These are phyloP conservation scores for Apis florea DNA, from an alignment of 1,140 invertebrate species.

Conservation along the genomic window DNA sequence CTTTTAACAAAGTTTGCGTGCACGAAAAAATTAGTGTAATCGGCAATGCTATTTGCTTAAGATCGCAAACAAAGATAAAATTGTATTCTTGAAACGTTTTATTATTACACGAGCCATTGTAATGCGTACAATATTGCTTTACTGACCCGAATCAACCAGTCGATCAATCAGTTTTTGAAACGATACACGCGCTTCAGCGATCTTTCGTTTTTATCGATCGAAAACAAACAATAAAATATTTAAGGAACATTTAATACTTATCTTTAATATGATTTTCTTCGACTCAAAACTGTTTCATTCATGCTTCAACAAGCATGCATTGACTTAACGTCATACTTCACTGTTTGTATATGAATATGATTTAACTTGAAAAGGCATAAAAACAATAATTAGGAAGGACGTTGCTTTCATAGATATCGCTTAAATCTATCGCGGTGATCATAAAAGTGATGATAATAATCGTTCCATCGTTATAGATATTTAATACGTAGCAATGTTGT, in stretches of 20 bases:
- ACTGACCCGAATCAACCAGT: conserved; percentile 48
- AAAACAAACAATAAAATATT: conserved; percentile 57
- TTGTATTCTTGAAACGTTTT: conserved; percentile 55
- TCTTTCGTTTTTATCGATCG: conserved; percentile 24
- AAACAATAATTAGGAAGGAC: conserved; percentile 66
- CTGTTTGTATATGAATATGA: conserved; percentile 58
- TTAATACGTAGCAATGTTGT: conserved; percentile 70
- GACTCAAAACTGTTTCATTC: conserved; percentile 39
- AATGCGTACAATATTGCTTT: conserved; percentile 54
- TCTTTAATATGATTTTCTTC: conserved; percentile 47
- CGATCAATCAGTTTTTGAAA: conserved; percentile 38
- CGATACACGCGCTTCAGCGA: conserved; percentile 31
- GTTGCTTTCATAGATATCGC: conserved; percentile 52
- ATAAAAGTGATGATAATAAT: conserved; percentile 72
- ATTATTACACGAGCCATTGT: conserved; percentile 54
- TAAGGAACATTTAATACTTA: conserved; percentile 62
- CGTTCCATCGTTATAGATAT: conserved; percentile 61
- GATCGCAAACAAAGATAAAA: conserved; percentile 49
- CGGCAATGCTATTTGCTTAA: conserved; percentile 1
- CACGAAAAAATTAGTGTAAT: conserved; percentile 14
- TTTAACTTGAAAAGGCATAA: conserved; percentile 57
- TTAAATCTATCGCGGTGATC: conserved; percentile 62
- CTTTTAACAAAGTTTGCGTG: conserved; percentile 11
- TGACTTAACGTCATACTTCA: conserved; percentile 48
- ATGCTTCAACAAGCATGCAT: conserved; percentile 36